Evolutionary conservation across 2,113 vertebrate genomes (phyloP), one percentile per base, ranked within the genome.

Genomic region (Vulpes lagopus): DNA sequence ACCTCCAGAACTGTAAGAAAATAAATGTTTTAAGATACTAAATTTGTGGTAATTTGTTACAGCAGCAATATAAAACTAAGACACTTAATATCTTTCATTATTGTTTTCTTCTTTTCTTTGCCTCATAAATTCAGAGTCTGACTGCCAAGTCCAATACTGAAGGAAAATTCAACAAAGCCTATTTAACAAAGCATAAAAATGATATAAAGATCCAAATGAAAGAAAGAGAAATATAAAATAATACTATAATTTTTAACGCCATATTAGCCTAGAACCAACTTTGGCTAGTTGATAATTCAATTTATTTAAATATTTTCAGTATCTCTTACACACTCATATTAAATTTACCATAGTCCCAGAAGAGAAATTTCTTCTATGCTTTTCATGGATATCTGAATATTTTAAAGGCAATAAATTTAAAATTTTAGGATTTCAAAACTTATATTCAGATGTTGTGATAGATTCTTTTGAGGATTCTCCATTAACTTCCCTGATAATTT

Each of bases 341-440:
- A 90, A 87, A 89, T 51, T 83, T 7, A 88, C 22, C 23, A 65
- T 2, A 76, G 4, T 6, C 3, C 19, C 22, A 10, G 62, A 80
- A 88, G 43, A 95, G 79, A 90, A 93, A 93, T 78, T 20, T 81
- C 23, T 95, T 93, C 32, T 65, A 82, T 5, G 53, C 85, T 62
- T 69, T 94, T 87, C 38, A 76, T 20, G 51, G 23, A 27, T 86
- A 60, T 76, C n/a, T 78, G 30, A 93, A 90, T 49, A 85, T 82
- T 65, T 96, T 35, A 95, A 96, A 76, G 22, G 43, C 27, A 96
- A 83, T 76, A 93, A 11, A 82, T 69, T 73, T 25, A 89, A 53
- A 89, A 30, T 71, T 89, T 80, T 76, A 94, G 3, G 17, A 71
- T 92, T 69, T 89, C 35, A 59, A 96, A 81, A 89, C 22, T 73